Evolutionary conservation across 1,140 invertebrate genomes (phyloP).

Genomic region (Potamilus streckersoni): DNA sequence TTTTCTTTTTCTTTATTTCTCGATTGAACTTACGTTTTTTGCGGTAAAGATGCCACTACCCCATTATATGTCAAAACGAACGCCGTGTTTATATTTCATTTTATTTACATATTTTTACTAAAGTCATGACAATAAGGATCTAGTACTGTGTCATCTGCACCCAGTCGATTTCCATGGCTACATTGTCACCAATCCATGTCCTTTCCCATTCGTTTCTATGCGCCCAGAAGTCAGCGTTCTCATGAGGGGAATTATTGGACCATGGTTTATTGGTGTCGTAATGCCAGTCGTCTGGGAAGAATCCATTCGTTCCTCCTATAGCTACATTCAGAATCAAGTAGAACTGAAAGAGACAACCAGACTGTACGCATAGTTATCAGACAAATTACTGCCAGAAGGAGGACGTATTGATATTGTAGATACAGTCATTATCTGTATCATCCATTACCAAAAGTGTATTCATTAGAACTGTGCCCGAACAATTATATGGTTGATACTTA

Average conservation of each 20-base stretch:
- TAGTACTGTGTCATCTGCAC: constrained; percentile 36
- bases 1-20: too few relatives aligned
- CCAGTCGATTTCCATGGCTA: constrained; percentile 73
- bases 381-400: too few relatives aligned
- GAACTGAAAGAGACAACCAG: constrained; percentile 65
- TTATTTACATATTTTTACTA: background rate
- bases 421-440: too few relatives aligned
- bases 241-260: constrained; percentile 70
- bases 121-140: background rate
- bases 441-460: too few relatives aligned
- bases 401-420: too few relatives aligned
- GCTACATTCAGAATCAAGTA: constrained; percentile 79
- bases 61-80: too few relatives aligned
- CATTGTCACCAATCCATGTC: constrained; percentile 72
- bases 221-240: constrained; percentile 74
- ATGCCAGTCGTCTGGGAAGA: constrained; percentile 74
- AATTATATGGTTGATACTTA: too few relatives aligned
- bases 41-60: too few relatives aligned
- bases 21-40: too few relatives aligned
- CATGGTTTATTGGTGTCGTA: constrained; percentile 75
- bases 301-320: constrained; percentile 75
- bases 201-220: constrained; percentile 71
- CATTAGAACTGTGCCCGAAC: too few relatives aligned
- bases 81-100: too few relatives aligned
- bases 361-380: too few relatives aligned